Base-by-base conservation (phyloP, 64 coral and sea anemone genomes). In the Hydrozoanthus tunicans region DNA sequence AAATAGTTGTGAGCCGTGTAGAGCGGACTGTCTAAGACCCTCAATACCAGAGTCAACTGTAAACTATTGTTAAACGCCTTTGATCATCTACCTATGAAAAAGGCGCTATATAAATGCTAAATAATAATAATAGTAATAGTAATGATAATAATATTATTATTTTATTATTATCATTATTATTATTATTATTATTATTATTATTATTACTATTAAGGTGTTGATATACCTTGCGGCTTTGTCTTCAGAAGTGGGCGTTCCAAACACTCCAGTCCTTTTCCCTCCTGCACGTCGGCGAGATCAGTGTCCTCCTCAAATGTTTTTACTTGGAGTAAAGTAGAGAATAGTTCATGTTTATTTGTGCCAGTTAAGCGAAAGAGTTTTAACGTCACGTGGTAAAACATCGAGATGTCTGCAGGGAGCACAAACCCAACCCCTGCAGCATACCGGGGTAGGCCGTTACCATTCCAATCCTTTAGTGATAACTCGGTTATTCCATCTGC, bases 211-310 rank as follows among this genome's bases (percentile, higher is more conserved):
- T 20, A 14, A 7, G 15, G 15, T 7, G 20, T 9, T 3, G 9
- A 13, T 74, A 3, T 88, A 88, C 84, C 84, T 88, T 88, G 70
- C 59, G 84, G 84, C 12, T 88, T 88, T 74, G 56, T 88, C 69
- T 88, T 88, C 3, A 24, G 69, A 55, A 88, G 5, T 24, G 84
- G 84, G 10, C 56, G 68, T 54, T 75, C 84, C 6, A 88, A 25
- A 12, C 5, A 61, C 20, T 74, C 54, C 10, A 88, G 56, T 17
- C 23, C 54, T 5, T 17, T 58, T 73, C 84, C 84, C 60, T 88
- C 84, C 68, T 88, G 84, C 13, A 75, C 5, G 73, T 88, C n/a
- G 8, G 70, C 84, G 59, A 88, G 51, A 3, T 73, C 23, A 1
- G 53, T 27, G 23, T 59, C 24, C 24, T 88, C 84, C 6, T 26